Evolutionary conservation across 2,113 vertebrate species (phyloP), one percentile per base, ranked within the genome.

Genomic region (Antennarius striatus): DNA sequence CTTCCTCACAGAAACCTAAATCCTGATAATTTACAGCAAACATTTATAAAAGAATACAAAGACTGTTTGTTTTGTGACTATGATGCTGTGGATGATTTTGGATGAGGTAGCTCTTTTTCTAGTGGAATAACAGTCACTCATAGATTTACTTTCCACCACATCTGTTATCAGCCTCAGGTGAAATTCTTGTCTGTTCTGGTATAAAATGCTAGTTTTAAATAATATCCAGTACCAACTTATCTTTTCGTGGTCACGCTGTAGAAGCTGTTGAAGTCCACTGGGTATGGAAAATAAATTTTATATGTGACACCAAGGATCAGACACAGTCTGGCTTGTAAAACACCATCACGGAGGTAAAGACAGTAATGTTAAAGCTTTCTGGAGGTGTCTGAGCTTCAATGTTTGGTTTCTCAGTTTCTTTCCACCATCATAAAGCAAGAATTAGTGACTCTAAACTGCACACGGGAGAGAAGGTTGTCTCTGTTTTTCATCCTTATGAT

Each of bases 1-100:
- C 53, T 43, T 81, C 29, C 63, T 64, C 17, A 63, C 57, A 70
- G 68, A 76, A 52, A 42, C 63, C 30, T 72, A 47, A 83, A 81
- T 73, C 56, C 70, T 64, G 62, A 48, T 69, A 47, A 78, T 70
- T 63, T 59, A 72, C 54, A 63, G 46, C 47, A 70, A 36, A 36
- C 3, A 36, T 36, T 36, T 36, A 7, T 5, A 36, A 22, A 22
- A 1, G 22, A 22, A 22, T 22, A 22, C 22, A 22, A 22, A 22
- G 22, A 22, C 22, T 22, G 22, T 22, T 22, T 22, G 22, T 22
- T 22, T 22, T 22, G 22, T 22, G 22, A 22, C 22, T 22, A 22
- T 22, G 22, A 22, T 22, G 22, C 22, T 22, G 22, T 22, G 22
- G 22, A 22, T 22, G 22, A 22, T 22, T 22, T 22, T 22, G 22